Base-by-base conservation (phyloP, 2,888 invertebrate genomes). In the Sepiola atlantica region DNA sequence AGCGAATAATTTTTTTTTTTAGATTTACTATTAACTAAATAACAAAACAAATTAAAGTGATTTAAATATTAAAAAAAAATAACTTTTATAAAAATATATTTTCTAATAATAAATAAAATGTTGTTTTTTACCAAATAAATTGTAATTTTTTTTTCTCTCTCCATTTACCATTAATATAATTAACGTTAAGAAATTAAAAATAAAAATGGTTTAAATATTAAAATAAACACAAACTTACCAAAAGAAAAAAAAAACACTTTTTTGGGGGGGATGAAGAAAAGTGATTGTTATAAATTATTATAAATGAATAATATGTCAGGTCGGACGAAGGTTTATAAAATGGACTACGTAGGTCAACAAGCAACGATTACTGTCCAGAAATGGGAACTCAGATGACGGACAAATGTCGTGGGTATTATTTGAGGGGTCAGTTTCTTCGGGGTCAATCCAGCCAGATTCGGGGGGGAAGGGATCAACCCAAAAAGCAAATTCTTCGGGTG, bases 371-470 rank as follows among this genome's bases (percentile, higher is more conserved):
- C 77, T 77, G n/a, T n/a, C 77, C 77, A 18, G 32, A 32, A 32
- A 77, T 77, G n/a, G n/a, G 16, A 77, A 77, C 16, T n/a, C n/a
- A 77, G 77, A 18, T n/a, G 77, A 18, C n/a, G n/a, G 77, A 77
- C 77, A 77, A n/a, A 32, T 77, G 77, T 77, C 77, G n/a, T 77
- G n/a, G n/a, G 77, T 77, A 18, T 45, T 45, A 45, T 77, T 77
- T 77, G 77, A n/a, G 77, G 77, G 77, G 77, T 77, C n/a, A 77
- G 77, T 77, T 77, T 77, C 77, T n/a, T 77, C 77, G 77, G 21
- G 77, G n/a, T 77, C 77, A 77, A 77, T 77, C 77, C n/a, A n/a
- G 77, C n/a, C n/a, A n/a, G 77, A 77, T 77, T 77, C n/a, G 77
- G n/a, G 77, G 77, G 77, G 8, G 45, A n/a, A 8, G 45, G 45